A percentile compares a stretch with the other conserved stretches of the same genome.
Evolutionary conservation across 2,113 vertebrate species (phyloP).

Genomic region (Apteryx owenii): DNA sequence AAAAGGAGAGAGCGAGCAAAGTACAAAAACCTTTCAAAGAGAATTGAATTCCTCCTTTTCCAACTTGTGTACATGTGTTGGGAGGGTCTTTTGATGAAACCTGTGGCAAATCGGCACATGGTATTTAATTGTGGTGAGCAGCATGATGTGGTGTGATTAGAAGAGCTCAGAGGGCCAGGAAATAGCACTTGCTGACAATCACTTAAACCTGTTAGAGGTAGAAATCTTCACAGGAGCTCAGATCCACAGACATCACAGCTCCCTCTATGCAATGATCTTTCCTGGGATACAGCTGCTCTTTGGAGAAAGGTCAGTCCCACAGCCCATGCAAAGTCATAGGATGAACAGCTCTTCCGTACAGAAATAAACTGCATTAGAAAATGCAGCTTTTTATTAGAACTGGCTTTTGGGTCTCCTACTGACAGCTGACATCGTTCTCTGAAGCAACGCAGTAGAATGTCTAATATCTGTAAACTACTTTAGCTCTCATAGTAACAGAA

Average conservation of each 20-base stretch:
- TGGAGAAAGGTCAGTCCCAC: neutral
- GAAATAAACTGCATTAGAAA: slow-evolving; percentile 6
- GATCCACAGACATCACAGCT: neutral
- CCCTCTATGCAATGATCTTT: neutral
- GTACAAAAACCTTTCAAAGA: neutral
- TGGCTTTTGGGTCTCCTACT: neutral
- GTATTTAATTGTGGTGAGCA: neutral
- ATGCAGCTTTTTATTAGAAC: neutral
- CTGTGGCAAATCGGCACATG: neutral
- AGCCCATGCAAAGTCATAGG: neutral
- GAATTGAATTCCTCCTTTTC: neutral
- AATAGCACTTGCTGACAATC: neutral
- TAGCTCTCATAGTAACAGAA: neutral
- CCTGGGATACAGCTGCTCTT: neutral
- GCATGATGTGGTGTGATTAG: neutral
- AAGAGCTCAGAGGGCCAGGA: neutral
- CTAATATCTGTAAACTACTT: neutral
- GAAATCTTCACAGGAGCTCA: slow-evolving; percentile 9
- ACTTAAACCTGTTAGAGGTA: neutral
- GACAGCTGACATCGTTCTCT: neutral
- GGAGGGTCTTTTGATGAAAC: neutral
- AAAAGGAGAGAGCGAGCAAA: rapidly evolving
- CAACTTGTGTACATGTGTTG: neutral
- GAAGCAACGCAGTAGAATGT: neutral
- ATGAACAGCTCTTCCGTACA: neutral